Evolutionary conservation across 2,888 invertebrate genomes (phyloP).

Genomic region (Spialia ferax): DNA sequence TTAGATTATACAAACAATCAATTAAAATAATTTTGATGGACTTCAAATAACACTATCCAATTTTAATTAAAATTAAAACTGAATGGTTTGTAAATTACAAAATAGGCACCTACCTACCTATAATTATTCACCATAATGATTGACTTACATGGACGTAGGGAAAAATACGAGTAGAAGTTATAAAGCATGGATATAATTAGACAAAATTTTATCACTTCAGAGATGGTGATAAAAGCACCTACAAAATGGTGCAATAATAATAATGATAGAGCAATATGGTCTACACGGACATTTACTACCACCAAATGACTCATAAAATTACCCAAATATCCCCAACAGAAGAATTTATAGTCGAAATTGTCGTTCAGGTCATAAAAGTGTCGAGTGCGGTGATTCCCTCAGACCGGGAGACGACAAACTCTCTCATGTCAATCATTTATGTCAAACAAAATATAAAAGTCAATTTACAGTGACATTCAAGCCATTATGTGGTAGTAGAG

Average conservation of each 20-base stretch:
- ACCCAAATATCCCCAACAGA: slow-evolving; percentile 80
- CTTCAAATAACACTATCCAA: too few relatives aligned
- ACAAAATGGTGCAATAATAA: slow-evolving; percentile 56
- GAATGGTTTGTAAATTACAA: too few relatives aligned
- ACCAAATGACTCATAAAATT: slow-evolving; percentile 84
- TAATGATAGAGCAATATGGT: slow-evolving; percentile 61
- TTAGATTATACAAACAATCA: too few relatives aligned
- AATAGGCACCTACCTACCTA: too few relatives aligned
- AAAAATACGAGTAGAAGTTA: too few relatives aligned
- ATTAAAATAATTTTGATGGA: too few relatives aligned
- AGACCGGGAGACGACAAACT: slow-evolving; percentile 52
- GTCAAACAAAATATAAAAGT: slow-evolving; percentile 87
- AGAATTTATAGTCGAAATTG: slow-evolving; percentile 74
- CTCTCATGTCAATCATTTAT: slow-evolving; percentile 83
- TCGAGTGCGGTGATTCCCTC: slow-evolving; percentile 58
- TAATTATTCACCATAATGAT: too few relatives aligned
- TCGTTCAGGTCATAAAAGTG: slow-evolving; percentile 76
- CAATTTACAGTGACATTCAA: slow-evolving; percentile 74
- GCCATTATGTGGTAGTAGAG: slow-evolving; percentile 73
- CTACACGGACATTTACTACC: slow-evolving; percentile 69
- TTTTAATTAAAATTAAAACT: too few relatives aligned
- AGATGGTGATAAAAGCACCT: neutral
- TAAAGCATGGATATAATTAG: too few relatives aligned
- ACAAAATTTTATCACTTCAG: too few relatives aligned
- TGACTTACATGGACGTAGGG: too few relatives aligned